Evolutionary conservation across 2,113 vertebrate species (phyloP), one percentile per base, ranked within the genome.

Genomic region (Marcusenius ussheri): DNA sequence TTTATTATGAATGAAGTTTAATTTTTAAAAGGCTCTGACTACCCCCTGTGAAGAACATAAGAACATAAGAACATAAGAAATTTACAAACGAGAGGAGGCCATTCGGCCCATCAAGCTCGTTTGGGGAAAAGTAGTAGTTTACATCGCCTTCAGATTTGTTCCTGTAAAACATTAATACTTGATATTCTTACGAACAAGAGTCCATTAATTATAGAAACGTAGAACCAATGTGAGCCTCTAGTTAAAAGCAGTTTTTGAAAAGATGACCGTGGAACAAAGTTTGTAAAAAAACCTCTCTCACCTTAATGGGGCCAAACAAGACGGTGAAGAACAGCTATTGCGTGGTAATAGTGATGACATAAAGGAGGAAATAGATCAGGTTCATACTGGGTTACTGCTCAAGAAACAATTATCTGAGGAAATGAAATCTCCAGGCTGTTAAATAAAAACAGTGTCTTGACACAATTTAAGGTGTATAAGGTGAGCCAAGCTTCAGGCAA

Each of bases 391-490:
- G 27, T 31, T 86, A 86, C 45, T n/a, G 24, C 47, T 86, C 42
- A 27, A 86, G 83, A 86, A 49, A 50, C 45, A 87, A 87, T 87
- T 87, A 87, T 87, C 85, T 53, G 87, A 42, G 53, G 39, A 45
- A 88, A 62, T 66, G 35, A 88, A 62, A n/a, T 88, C 19, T 24
- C 53, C 53, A 45, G 35, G 53, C 56, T n/a, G 56, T 88, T 88
- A 88, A 88, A 88, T 87, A 50, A 87, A 51, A 87, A 31, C 49
- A 66, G 56, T n/a, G 35, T 50, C 87, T 56, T 88, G 87, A 66
- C 19, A 39, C 49, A 88, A 88, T 88, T 47, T 42, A 66, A 58
- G 53, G 87, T 27, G 56, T n/a, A 24, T 66, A 45, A 88, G 17
- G 42, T 50, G 24, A 31, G 87, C 13, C 39, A 45, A 35, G 31